These are phyloP conservation scores for Drosophila yakuba DNA, from an alignment of 1,140 invertebrate species.

Conservation along the genomic window DNA sequence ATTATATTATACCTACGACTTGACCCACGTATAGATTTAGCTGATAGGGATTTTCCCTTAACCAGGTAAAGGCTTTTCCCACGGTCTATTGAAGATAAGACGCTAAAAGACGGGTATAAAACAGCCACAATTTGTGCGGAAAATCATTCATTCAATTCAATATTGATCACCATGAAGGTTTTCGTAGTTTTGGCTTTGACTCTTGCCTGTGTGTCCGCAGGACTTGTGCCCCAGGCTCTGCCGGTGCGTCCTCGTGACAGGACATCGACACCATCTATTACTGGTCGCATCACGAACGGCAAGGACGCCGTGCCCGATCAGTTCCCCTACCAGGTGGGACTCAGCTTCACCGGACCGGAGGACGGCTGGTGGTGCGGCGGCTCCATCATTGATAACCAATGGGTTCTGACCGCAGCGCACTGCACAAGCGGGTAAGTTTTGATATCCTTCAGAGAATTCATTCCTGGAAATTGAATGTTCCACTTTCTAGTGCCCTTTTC, in stretches of 20 bases:
- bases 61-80: background rate
- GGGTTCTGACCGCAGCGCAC: slow-evolving; percentile 87
- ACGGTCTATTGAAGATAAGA: background rate
- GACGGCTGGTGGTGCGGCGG: slow-evolving; percentile 86
- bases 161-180: slow-evolving; percentile 64
- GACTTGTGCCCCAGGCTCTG: slow-evolving; percentile 37
- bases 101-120: slow-evolving; percentile 9
- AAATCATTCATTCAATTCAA: slow-evolving; percentile 31
- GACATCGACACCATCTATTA: slow-evolving; percentile 27
- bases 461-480: no score
- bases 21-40: background rate
- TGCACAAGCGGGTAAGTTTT: slow-evolving; percentile 77
- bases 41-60: slow-evolving; percentile 21
- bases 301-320: slow-evolving; percentile 75
- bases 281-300: slow-evolving; percentile 78
- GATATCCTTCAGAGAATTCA: no score
- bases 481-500: slow-evolving; percentile 16
- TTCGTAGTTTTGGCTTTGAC: slow-evolving; percentile 62
- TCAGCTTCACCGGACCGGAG: slow-evolving; percentile 79
- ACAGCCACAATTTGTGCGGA: slow-evolving; percentile 13
- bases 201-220: slow-evolving; percentile 66
- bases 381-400: slow-evolving; percentile 85
- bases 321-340: slow-evolving; percentile 86
- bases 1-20: background rate
- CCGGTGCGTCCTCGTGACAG: slow-evolving; percentile 53